Evolutionary conservation across 2,113 vertebrate genomes (phyloP), one percentile per base, ranked within the genome.

Genomic region (Antechinus stuartii): DNA sequence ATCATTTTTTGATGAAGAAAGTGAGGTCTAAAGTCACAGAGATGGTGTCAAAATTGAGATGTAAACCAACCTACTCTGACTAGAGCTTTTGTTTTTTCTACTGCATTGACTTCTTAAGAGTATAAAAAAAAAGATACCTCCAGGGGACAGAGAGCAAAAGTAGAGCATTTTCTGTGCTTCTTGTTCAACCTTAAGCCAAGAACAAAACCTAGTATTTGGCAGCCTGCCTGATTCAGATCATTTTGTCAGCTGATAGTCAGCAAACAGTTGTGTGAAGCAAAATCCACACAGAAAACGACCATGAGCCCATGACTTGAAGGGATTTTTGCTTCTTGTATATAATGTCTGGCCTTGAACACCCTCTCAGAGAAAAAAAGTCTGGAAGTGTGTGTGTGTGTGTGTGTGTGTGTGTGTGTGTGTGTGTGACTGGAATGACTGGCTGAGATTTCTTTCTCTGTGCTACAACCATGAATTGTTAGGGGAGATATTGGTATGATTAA

Each of bases 231-330:
- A 42, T 84, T 42, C 19, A 84, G 68, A 19, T 54, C 91, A 76
- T 57, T 49, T 50, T 93, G 89, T 91, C 14, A 55, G 26, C 4
- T 1, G 49, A 89, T 47, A 89, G 92, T 26, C 50, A 68, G 94
- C 55, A 26, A 12, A 11, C 93, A 94, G 93, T 30, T 42, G 12
- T 84, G 47, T 94, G 14, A 53, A 94, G 57, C 54, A 96, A 94
- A 90, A 91, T 92, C 8, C 91, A 42, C 68, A 49, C 56, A 95
- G 57, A 95, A 91, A 56, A 55, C 91, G 57, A 90, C 89, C 76
- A 50, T 91, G 27, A 12, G 90, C 46, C 6, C 50, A 24, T 49
- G 91, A n/a, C 90, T 91, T 96, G 55, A 94, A 93, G 90, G 94
- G 24, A 46, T 22, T 94, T 91, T 42, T 76, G 61, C 30, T 76